phyloP scores from a whole-genome alignment of 64 coral and sea anemone genomes.

The Stichodactyla helianthus region DNA sequence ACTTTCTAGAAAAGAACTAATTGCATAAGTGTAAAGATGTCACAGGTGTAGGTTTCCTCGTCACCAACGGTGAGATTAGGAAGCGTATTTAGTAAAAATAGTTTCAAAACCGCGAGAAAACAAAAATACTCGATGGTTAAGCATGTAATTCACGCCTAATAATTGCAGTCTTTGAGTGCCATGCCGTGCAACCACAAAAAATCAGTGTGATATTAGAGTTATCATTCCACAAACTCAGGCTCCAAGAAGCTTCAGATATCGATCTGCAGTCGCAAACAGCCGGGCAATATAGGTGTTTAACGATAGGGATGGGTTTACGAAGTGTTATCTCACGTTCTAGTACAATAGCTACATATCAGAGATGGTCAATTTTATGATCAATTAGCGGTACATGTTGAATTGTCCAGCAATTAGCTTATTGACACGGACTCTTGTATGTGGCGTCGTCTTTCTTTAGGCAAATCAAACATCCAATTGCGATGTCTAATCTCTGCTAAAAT shows the following conservation, averaged over 20 bases:
- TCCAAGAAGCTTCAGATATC: neutral
- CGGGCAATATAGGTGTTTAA: neutral
- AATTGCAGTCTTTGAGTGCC: neutral
- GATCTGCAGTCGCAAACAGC: neutral
- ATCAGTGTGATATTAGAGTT: neutral
- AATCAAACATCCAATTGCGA: constrained; percentile 8
- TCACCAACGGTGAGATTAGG: neutral
- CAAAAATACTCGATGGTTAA: too few species aligned
- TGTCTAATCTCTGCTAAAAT: neutral
- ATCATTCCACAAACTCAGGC: neutral
- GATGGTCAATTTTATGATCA: neutral
- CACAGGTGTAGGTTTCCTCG: too few species aligned
- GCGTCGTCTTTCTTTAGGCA: constrained; percentile 8
- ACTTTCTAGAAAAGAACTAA: neutral
- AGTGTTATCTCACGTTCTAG: neutral
- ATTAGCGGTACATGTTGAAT: constrained; percentile 1
- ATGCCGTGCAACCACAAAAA: neutral
- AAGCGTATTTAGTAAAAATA: neutral
- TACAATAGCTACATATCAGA: neutral
- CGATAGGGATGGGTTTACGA: neutral
- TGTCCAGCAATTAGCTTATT: neutral
- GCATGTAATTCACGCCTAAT: too few species aligned
- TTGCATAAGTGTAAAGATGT: neutral
- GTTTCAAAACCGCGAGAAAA: neutral
- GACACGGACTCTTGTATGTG: neutral